Evolutionary conservation across 2,888 invertebrate genomes (phyloP).

Genomic region (Lasioglossum zephyrum): DNA sequence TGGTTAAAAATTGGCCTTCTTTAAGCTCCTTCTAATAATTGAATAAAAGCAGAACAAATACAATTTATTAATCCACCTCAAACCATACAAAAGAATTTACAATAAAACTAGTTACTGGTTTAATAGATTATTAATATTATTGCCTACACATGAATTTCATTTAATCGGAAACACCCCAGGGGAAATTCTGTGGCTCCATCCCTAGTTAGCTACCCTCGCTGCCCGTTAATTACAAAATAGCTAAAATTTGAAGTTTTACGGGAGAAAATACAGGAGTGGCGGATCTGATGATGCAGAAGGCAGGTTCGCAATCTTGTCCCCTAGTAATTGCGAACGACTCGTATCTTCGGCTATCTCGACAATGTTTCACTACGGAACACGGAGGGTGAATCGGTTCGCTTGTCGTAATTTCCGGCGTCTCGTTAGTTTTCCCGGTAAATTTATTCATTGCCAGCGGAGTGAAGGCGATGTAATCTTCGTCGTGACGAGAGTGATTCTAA

Average conservation of each 20-base stretch:
- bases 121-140: neutral
- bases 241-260: neutral
- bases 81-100: no score
- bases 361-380: neutral
- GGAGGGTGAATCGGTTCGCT: slow-evolving; percentile 12
- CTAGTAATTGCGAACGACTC: slow-evolving; percentile 22
- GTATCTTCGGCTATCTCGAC: neutral
- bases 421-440: slow-evolving; percentile 51
- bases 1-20: no score
- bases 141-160: neutral
- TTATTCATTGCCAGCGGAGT: slow-evolving; percentile 51
- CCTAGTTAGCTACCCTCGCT: neutral
- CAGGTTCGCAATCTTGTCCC: neutral
- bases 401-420: slow-evolving; percentile 13
- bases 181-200: neutral
- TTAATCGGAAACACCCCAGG: neutral
- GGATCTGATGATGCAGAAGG: neutral
- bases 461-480: neutral
- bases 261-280: neutral
- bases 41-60: no score
- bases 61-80: no score
- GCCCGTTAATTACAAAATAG: neutral
- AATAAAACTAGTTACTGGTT: neutral
- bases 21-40: no score
- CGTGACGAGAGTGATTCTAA: slow-evolving; percentile 48